Evolutionary conservation across 2,888 invertebrate genomes (phyloP).

Genomic region (Ennomos fuscantarius): DNA sequence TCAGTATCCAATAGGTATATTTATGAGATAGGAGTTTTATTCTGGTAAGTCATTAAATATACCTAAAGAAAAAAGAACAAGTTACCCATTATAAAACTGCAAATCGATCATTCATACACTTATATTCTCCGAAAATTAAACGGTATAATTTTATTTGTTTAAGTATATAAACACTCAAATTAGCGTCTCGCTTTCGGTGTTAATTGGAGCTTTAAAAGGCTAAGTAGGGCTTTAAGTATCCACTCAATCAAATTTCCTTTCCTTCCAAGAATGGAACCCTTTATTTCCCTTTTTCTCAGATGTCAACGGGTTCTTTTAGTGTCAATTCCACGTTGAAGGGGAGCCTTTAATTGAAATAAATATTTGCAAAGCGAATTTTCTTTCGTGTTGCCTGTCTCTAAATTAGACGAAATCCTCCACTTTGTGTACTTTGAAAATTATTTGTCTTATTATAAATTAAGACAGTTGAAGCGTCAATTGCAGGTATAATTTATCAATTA

Average conservation of each 20-base stretch:
- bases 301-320: conserved; percentile 72
- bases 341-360: conserved; percentile 77
- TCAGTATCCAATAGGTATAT: too few species aligned
- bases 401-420: conserved; percentile 53
- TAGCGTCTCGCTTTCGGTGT: conserved; percentile 56
- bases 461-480: conserved; percentile 33
- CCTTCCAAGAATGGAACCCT: conserved; percentile 62
- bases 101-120: too few species aligned
- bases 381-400: conserved; percentile 54
- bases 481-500: conserved; percentile 15
- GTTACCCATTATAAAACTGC: too few species aligned
- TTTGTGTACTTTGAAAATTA: conserved; percentile 36
- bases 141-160: conserved; percentile 1
- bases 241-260: conserved; percentile 65
- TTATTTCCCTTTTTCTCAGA: conserved; percentile 61
- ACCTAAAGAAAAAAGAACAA: too few species aligned
- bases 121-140: too few species aligned
- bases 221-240: conserved; percentile 60
- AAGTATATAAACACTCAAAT: conserved; percentile 55
- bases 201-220: conserved; percentile 73
- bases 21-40: too few species aligned
- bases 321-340: conserved; percentile 68
- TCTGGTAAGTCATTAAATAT: too few species aligned
- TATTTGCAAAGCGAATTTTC: conserved; percentile 75
- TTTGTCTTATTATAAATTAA: conserved; percentile 39